These are phyloP conservation scores for Lagocephalus sceleratus DNA, from an alignment of 2,797 vertebrate species.

Conservation along the genomic window DNA sequence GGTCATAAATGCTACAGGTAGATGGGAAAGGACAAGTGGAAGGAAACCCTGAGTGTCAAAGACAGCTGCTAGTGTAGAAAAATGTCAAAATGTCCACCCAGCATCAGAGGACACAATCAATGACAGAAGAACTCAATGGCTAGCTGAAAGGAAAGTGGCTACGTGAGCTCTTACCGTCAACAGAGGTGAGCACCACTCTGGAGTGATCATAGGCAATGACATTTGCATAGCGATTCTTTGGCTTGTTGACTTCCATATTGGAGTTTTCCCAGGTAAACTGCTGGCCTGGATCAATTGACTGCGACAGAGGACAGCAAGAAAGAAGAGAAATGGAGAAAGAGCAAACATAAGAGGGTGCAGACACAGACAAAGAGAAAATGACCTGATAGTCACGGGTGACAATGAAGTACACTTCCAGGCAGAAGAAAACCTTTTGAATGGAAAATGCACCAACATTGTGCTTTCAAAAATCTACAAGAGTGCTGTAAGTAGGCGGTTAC, in stretches of 20 bases:
- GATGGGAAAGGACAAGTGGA: slow-evolving; percentile 1
- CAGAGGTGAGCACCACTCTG: slow-evolving; percentile 89
- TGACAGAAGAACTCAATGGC: slow-evolving; percentile 17
- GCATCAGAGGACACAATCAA: slow-evolving; percentile 26
- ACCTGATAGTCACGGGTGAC: slow-evolving; percentile 12
- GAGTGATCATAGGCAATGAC: slow-evolving; percentile 96
- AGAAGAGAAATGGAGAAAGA: slow-evolving; percentile 2
- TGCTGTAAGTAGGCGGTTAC: slow-evolving; percentile 16
- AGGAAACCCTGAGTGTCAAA: slow-evolving; percentile 6
- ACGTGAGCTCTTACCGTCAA: slow-evolving; percentile 81
- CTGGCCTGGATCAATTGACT: slow-evolving; percentile 95
- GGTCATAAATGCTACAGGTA: background rate
- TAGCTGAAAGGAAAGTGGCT: slow-evolving; percentile 31
- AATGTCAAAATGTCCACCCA: slow-evolving; percentile 2
- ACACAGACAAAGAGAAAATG: slow-evolving; percentile 7
- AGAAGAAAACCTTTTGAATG: slow-evolving; percentile 23
- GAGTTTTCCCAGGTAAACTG: slow-evolving; percentile 98
- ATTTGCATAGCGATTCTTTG: slow-evolving; percentile 96
- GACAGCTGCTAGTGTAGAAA: slow-evolving; percentile 7
- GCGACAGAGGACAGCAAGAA: slow-evolving; percentile 22
- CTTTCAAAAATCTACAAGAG: slow-evolving; percentile 20
- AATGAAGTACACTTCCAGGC: background rate
- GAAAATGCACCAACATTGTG: slow-evolving; percentile 17
- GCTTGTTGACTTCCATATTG: slow-evolving; percentile 96
- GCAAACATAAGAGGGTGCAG: background rate